These are phyloP conservation scores for Rissa tridactyla DNA, from an alignment of 2,113 vertebrate genomes.

Conservation along the genomic window DNA sequence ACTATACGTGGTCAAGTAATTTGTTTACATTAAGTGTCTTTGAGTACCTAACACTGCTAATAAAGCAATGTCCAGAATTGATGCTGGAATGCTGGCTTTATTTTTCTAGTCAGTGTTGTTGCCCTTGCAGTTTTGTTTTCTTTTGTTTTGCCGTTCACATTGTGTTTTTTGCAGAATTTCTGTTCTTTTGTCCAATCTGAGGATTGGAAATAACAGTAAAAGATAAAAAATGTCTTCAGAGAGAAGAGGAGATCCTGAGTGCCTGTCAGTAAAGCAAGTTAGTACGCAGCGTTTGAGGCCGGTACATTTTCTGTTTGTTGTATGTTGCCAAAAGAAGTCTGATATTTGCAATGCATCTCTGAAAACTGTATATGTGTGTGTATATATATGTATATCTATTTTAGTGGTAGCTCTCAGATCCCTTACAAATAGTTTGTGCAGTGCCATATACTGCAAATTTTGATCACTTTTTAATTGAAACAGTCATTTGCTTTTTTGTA, in stretches of 20 bases:
- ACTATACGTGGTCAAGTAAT: accelerated
- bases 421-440: not conserved
- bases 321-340: not conserved
- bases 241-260: not conserved
- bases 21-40: not conserved
- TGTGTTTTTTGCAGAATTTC: not conserved
- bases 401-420: not conserved
- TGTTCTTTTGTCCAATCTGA: not conserved
- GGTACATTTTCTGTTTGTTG: not conserved
- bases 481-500: not conserved
- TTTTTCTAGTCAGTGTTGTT: not conserved
- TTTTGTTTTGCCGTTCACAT: accelerated
- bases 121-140: not conserved
- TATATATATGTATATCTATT: accelerated
- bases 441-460: not conserved
- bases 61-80: not conserved
- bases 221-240: not conserved
- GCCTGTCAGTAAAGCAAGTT: not conserved
- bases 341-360: not conserved
- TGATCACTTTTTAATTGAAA: not conserved
- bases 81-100: not conserved
- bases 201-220: not conserved
- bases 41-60: not conserved
- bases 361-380: not conserved
- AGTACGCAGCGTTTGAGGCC: not conserved